These are phyloP conservation scores for Ciconia stormi DNA, from an alignment of 2,113 vertebrate species.

Conservation along the genomic window DNA sequence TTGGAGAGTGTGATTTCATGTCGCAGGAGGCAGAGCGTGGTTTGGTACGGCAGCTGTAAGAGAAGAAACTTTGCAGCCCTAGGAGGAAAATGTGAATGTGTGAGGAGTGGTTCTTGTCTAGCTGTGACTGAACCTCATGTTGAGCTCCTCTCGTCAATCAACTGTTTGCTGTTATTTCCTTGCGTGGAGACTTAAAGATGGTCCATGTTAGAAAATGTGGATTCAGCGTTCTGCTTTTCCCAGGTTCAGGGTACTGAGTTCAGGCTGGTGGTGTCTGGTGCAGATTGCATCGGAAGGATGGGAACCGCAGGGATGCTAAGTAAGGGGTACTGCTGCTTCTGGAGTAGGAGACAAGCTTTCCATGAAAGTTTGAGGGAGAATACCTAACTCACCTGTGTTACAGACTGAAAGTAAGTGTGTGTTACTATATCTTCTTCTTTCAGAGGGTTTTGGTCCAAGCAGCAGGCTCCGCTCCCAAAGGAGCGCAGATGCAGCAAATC, in stretches of 20 bases:
- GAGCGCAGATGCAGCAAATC: conserved; percentile 87
- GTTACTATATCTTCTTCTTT: not conserved
- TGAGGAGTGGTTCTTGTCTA: not conserved
- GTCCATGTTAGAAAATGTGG: not conserved
- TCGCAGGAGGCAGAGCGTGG: not conserved
- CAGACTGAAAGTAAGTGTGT: not conserved
- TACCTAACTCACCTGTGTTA: not conserved
- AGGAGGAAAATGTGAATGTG: not conserved
- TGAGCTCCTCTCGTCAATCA: not conserved
- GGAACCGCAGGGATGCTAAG: accelerated
- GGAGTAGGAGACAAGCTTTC: not conserved
- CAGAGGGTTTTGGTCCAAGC: conserved; percentile 95
- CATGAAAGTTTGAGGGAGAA: not conserved
- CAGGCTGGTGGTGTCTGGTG: not conserved
- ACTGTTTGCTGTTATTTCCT: not conserved
- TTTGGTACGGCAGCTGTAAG: not conserved
- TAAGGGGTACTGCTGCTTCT: not conserved
- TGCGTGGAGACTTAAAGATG: not conserved
- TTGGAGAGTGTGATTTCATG: not conserved
- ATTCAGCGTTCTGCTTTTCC: not conserved
- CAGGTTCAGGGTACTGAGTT: not conserved
- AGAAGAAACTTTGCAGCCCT: not conserved
- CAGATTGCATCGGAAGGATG: not conserved
- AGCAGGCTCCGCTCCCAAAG: conserved; percentile 89
- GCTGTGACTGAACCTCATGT: not conserved